Percentiles rank a stretch among this genome's conserved stretches.
Conservation (phyloP, 2,113 vertebrate genomes). For the Rafetus swinhoei region DNA sequence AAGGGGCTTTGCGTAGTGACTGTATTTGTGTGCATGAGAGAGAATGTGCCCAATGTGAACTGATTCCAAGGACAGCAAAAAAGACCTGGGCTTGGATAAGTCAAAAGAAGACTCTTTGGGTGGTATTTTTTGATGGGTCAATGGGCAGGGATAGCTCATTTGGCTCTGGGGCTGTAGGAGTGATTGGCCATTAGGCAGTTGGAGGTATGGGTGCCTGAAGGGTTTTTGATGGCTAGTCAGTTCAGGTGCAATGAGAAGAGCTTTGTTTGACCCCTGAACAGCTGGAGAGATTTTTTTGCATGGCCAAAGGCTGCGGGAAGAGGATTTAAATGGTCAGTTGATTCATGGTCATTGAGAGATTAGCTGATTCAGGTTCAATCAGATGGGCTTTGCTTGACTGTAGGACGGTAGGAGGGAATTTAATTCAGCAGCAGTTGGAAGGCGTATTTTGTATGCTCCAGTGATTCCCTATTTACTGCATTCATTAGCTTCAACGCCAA, state of each 20-base stretch:
- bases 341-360: background rate
- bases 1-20: background rate
- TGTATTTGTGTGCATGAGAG: fast-evolving
- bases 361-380: background rate
- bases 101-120: background rate
- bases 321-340: background rate
- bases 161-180: fast-evolving
- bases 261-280: background rate
- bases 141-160: background rate
- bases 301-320: background rate
- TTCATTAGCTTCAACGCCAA: constrained; percentile 33
- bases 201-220: fast-evolving
- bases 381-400: background rate
- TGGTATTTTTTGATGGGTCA: background rate
- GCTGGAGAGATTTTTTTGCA: background rate
- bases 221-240: background rate
- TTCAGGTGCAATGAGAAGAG: fast-evolving
- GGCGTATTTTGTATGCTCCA: background rate
- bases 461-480: background rate
- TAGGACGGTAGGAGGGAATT: background rate
- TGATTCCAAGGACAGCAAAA: background rate
- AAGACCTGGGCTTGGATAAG: background rate
- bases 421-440: background rate
- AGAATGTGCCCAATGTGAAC: fast-evolving
- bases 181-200: fast-evolving